A percentile compares a stretch with the other conserved stretches of the same genome.
Evolutionary conservation across 2,113 vertebrate genomes (phyloP).

Genomic region (Chamaetylas fuelleborni): DNA sequence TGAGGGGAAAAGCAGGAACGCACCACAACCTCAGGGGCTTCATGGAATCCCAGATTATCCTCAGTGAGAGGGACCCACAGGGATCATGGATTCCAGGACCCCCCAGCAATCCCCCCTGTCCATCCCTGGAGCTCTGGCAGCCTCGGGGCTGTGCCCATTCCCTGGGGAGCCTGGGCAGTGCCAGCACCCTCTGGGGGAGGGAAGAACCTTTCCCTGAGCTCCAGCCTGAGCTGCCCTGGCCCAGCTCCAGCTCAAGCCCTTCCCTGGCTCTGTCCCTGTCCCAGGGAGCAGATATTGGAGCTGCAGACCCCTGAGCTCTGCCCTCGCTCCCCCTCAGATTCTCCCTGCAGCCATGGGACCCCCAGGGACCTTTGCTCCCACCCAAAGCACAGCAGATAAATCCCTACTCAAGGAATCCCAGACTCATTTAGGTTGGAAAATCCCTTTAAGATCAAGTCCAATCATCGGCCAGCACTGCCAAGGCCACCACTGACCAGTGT

Average conservation of each 20-base stretch:
- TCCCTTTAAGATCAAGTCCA: not conserved
- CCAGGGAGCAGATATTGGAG: not conserved
- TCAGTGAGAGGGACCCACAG: accelerated
- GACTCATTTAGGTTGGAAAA: not conserved
- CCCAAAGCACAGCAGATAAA: not conserved
- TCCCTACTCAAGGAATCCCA: accelerated
- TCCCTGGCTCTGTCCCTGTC: not conserved
- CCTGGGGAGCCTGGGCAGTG: too few relatives aligned
- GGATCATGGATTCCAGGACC: not conserved
- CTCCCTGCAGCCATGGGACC: not conserved
- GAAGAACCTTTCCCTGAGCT: too few relatives aligned
- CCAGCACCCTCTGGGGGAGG: too few relatives aligned
- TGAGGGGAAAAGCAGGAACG: not conserved
- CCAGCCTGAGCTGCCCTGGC: not conserved
- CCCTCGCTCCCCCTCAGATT: not conserved
- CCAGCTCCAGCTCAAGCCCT: not conserved
- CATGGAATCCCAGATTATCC: not conserved
- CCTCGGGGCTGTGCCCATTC: not conserved
- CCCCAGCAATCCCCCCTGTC: not conserved
- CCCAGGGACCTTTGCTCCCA: not conserved
- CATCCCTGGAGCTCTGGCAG: not conserved
- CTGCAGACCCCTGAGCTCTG: not conserved
- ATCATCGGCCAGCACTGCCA: not conserved
- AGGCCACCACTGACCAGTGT: not conserved
- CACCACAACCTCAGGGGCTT: not conserved